phyloP scores from a whole-genome alignment of 2,113 vertebrate species.

The Damaliscus lunatus region DNA sequence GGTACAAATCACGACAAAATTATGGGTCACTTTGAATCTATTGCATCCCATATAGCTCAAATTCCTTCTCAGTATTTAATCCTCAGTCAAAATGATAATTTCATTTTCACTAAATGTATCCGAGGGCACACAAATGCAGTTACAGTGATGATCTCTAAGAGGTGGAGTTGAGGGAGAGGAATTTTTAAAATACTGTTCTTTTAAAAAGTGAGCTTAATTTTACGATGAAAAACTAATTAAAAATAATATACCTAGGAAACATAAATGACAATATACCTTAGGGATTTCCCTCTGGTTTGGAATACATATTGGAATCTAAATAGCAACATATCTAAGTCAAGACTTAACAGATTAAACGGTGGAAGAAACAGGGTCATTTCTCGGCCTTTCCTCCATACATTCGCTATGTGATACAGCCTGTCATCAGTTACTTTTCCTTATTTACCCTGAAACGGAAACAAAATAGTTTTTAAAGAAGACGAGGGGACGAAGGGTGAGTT shows the following conservation, averaged over 20 bases:
- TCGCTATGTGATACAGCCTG: background rate
- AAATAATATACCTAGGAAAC: background rate
- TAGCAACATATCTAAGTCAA: background rate
- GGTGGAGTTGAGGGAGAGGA: background rate
- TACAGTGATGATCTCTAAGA: background rate
- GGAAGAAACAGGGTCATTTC: background rate
- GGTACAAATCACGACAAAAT: background rate
- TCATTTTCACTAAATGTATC: background rate
- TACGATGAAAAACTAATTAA: background rate
- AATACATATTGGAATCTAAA: background rate
- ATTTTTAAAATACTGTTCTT: background rate
- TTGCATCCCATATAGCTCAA: background rate
- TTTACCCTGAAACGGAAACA: background rate
- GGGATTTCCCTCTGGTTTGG: background rate
- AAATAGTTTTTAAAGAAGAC: background rate
- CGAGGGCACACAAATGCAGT: background rate
- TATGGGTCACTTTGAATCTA: background rate
- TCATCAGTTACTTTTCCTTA: background rate
- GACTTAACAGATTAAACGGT: background rate
- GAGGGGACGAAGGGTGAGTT: fast-evolving
- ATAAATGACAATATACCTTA: background rate
- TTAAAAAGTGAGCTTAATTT: background rate
- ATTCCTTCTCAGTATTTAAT: background rate
- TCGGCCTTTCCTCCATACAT: background rate
- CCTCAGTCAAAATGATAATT: background rate